Conservation (phyloP, 2,113 vertebrate genomes). For the Ailuropoda melanoleuca region DNA sequence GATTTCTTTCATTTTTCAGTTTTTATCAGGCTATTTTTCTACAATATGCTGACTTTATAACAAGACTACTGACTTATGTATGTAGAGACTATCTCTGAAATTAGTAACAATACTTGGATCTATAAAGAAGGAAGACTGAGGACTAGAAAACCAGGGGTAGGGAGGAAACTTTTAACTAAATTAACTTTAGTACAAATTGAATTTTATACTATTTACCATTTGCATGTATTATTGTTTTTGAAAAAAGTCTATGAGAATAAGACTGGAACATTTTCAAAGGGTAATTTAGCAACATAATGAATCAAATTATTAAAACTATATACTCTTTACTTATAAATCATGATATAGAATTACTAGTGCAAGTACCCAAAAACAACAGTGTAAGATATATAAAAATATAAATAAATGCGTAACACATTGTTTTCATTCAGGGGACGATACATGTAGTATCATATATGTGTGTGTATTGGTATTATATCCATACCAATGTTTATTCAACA, state of each 20-base stretch:
- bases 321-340: not conserved
- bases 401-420: not conserved
- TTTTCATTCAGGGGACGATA: not conserved
- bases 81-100: not conserved
- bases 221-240: not conserved
- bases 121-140: not conserved
- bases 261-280: not conserved
- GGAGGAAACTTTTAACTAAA: not conserved
- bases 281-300: not conserved
- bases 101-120: not conserved
- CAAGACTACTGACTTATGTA: not conserved
- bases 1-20: not conserved
- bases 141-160: not conserved
- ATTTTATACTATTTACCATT: not conserved
- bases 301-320: not conserved
- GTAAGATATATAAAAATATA: not conserved
- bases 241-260: not conserved
- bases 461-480: not conserved
- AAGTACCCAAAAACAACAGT: not conserved
- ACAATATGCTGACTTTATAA: not conserved
- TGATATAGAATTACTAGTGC: not conserved
- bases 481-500: not conserved
- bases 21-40: not conserved
- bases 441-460: not conserved
- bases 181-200: not conserved